Base-by-base conservation (phyloP, 2,888 invertebrate genomes). In the Lasioglossum villosulum region DNA sequence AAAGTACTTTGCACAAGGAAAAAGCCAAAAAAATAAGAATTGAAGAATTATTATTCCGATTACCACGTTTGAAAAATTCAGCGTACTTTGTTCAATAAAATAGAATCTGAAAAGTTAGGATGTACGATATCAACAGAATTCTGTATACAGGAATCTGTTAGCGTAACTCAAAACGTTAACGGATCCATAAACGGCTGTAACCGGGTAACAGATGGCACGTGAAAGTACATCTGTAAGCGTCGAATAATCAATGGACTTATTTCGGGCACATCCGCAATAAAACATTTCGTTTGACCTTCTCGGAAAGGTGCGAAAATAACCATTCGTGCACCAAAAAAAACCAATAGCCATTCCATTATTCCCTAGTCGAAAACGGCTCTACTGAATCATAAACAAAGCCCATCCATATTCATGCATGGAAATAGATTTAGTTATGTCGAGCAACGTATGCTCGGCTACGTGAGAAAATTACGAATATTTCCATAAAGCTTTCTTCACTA, bases 321-420 rank as follows among this genome's bases (percentile, higher is more conserved):
- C 71, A n/a, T 27, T 23, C 37, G 27, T 10, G 23, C 52, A 52
- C 30, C 27, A 59, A 30, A 27, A 27, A 52, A 56, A 75, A 78
- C 72, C 86, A 59, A 87, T 83, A 80, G 75, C 70, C 81, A 76
- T 78, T 83, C 83, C 83, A 87, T 87, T 86, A 83, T 83, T 74
- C 80, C 39, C 71, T 10, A 78, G 72, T 78, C 74, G 88, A 86
- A 88, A 88, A 84, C 75, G 73, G 63, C 59, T 79, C 86, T 74
- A 87, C 83, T 82, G 85, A 87, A 83, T 89, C 78, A 82, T 90
- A 88, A 90, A 88, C 80, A 86, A 90, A 68, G 70, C 71, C 63
- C 81, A 88, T 89, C 86, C 88, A 88, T 90, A 89, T 89, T 86
- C 90, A 88, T 88, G 81, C 76, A 74, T 88, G 83, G 78, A 80